Conservation (phyloP, 2,797 vertebrate species). For the Lagodon rhomboides region DNA sequence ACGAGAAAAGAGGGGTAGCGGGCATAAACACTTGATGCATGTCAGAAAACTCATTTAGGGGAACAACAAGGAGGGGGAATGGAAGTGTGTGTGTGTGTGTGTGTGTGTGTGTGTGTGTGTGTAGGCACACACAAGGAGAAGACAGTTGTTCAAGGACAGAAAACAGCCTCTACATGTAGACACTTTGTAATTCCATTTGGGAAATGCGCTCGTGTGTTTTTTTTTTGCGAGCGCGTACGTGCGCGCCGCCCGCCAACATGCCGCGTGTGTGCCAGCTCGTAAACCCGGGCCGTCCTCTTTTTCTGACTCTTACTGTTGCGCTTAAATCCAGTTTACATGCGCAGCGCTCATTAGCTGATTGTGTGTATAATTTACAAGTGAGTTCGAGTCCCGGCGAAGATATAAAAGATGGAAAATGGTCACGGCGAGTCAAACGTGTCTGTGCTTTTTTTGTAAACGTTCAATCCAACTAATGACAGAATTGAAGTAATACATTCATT, state of each 20-base stretch:
- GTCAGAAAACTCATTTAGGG: slow-evolving; percentile 85
- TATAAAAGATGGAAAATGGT: slow-evolving; percentile 51
- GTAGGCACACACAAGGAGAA: slow-evolving; percentile 49
- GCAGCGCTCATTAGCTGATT: slow-evolving; percentile 79
- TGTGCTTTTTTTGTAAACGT: slow-evolving; percentile 13
- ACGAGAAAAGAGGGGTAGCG: slow-evolving; percentile 57
- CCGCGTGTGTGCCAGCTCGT: slow-evolving; percentile 62
- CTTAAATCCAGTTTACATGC: slow-evolving; percentile 79
- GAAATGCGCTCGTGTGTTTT: slow-evolving; percentile 53
- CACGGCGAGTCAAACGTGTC: slow-evolving; percentile 24
- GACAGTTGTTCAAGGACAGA: slow-evolving; percentile 80
- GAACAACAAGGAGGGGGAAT: slow-evolving; percentile 71
- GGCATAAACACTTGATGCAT: slow-evolving; percentile 86
- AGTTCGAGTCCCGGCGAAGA: slow-evolving; percentile 43
- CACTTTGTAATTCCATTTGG: slow-evolving; percentile 79
- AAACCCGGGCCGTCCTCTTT: slow-evolving; percentile 64
- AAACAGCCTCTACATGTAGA: slow-evolving; percentile 69
- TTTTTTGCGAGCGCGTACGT: slow-evolving; percentile 36
- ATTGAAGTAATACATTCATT: not conserved
- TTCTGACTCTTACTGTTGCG: slow-evolving; percentile 70
- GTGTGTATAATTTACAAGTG: slow-evolving; percentile 74
- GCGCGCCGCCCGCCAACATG: slow-evolving; percentile 16
- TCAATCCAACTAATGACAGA: not conserved
- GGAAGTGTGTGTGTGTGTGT: slow-evolving; percentile 43
- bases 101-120: slow-evolving; percentile 26